These are phyloP conservation scores for Drosophila parabipectinata DNA, from an alignment of 1,140 invertebrate species.

Conservation along the genomic window DNA sequence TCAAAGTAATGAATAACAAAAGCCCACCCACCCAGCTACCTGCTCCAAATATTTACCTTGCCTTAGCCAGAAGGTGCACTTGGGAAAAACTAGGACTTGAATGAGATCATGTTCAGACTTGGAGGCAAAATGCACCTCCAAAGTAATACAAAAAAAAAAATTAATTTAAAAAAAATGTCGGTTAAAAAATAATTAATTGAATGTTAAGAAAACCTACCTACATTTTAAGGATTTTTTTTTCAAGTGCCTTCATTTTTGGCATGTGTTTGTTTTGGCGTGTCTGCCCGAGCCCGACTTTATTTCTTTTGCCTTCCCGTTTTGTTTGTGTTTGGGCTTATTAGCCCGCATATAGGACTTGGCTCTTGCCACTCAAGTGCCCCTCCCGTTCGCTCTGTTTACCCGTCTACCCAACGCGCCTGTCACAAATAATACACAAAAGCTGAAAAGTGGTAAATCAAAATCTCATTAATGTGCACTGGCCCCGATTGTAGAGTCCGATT, in stretches of 20 bases:
- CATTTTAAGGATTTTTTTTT: neutral
- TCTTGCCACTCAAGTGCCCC: neutral
- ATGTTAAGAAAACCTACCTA: neutral
- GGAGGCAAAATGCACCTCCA: neutral
- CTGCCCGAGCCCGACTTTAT: slow-evolving; percentile 40
- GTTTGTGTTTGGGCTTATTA: slow-evolving; percentile 67
- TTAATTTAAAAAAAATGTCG: no score
- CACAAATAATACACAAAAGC: slow-evolving; percentile 48
- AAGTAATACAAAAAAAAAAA: no score
- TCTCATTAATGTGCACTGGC: slow-evolving; percentile 61
- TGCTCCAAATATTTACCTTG: slow-evolving; percentile 36
- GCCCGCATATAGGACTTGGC: slow-evolving; percentile 42
- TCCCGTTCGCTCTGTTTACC: neutral
- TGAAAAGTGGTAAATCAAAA: slow-evolving; percentile 69
- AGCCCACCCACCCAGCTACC: neutral
- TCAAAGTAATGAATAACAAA: slow-evolving; percentile 69
- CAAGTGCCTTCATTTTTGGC: slow-evolving; percentile 14
- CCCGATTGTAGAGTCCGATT: slow-evolving; percentile 15
- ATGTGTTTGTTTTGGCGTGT: slow-evolving; percentile 73
- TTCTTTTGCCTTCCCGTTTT: slow-evolving; percentile 45
- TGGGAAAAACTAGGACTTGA: neutral
- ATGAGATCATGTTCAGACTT: neutral
- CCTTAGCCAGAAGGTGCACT: neutral
- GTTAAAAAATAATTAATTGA: neutral
- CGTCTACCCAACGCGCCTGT: neutral